These are phyloP conservation scores for Portunus trituberculatus DNA, from an alignment of 1,140 invertebrate genomes.

Conservation along the genomic window DNA sequence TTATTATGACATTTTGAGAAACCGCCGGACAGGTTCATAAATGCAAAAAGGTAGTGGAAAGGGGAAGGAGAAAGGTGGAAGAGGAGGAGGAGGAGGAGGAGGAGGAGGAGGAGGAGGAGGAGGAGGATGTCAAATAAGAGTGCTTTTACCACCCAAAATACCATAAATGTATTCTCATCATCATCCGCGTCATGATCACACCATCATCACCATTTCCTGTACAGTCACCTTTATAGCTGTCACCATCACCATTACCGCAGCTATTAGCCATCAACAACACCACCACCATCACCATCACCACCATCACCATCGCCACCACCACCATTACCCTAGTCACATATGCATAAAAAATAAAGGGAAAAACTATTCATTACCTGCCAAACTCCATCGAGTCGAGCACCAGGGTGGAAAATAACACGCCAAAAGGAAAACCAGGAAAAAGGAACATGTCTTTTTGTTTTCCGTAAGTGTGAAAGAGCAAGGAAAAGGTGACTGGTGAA, in stretches of 20 bases:
- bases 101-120: neutral
- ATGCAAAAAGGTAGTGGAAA: neutral
- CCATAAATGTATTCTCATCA: too few relatives aligned
- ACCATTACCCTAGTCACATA: neutral
- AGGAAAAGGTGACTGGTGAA: too few relatives aligned
- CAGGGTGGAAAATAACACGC: too few relatives aligned
- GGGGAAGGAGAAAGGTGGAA: neutral
- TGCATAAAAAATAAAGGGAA: too few relatives aligned
- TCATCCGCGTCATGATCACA: neutral
- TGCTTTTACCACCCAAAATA: too few relatives aligned
- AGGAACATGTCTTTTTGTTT: too few relatives aligned
- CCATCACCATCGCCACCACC: neutral
- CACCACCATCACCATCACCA: neutral
- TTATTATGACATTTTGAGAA: neutral
- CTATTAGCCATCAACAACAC: neutral
- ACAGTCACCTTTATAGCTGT: neutral
- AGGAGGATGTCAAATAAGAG: too few relatives aligned
- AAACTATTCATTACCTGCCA: neutral
- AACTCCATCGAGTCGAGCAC: too few relatives aligned
- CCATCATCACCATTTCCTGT: neutral
- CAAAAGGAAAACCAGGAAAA: too few relatives aligned
- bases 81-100: neutral
- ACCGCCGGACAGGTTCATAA: neutral
- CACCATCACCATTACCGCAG: slow-evolving; percentile 24
- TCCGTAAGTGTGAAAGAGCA: too few relatives aligned